These are phyloP conservation scores for Coracopsis vasa DNA, from an alignment of 2,113 vertebrate species.

Conservation along the genomic window DNA sequence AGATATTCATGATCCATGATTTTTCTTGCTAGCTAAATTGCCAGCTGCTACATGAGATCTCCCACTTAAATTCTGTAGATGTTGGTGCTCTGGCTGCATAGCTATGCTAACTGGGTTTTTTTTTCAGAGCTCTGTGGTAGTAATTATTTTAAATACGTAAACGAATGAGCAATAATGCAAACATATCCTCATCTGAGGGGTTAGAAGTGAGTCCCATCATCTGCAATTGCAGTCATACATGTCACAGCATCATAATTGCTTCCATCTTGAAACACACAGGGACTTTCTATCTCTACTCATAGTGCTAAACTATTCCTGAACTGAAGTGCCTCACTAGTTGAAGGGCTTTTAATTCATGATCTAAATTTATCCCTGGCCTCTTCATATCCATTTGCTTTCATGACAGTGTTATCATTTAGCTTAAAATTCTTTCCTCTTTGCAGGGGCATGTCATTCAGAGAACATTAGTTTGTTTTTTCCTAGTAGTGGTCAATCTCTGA, in stretches of 20 bases:
- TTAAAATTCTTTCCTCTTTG: not conserved
- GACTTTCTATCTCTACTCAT: not conserved
- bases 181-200: not conserved
- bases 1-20: not conserved
- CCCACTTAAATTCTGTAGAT: not conserved
- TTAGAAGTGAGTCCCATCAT: not conserved
- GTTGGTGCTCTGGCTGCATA: not conserved
- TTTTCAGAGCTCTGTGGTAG: not conserved
- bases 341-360: not conserved
- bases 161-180: not conserved
- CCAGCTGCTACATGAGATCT: not conserved
- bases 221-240: not conserved
- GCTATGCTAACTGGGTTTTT: not conserved
- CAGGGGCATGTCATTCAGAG: not conserved
- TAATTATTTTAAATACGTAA: not conserved
- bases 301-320: not conserved
- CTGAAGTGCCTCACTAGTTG: not conserved
- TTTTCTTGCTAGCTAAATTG: not conserved
- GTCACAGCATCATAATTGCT: not conserved
- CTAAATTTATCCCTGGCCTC: not conserved
- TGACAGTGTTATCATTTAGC: accelerated
- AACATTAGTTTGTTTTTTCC: not conserved
- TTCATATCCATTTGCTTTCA: not conserved
- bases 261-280: not conserved
- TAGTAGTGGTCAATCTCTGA: not conserved